These are phyloP conservation scores for Hydra vulgaris DNA, from an alignment of 30 jellyfish, hydroid and myxozoan genomes.

Conservation along the genomic window DNA sequence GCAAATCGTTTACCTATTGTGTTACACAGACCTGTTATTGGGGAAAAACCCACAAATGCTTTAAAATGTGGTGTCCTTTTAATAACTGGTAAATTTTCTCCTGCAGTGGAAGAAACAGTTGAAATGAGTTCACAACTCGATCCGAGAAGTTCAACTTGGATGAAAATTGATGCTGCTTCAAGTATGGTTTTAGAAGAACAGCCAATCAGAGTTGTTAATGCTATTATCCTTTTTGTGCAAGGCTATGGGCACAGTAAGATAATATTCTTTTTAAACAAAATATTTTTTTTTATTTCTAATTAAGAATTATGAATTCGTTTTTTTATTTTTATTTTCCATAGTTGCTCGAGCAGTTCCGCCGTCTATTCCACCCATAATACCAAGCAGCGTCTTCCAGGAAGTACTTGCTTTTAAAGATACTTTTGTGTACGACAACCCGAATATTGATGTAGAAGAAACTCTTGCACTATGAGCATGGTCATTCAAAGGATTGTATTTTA, in stretches of 20 bases:
- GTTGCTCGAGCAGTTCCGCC: too few species aligned
- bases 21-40: conserved; percentile 54
- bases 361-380: too few species aligned
- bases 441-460: too few species aligned
- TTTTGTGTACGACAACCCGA: too few species aligned
- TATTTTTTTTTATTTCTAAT: too few species aligned
- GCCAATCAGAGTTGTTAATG: conserved; percentile 88
- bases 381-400: too few species aligned
- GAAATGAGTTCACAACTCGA: conserved; percentile 72
- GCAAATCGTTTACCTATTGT: conserved; percentile 52
- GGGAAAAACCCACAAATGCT: conserved; percentile 10
- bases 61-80: conserved; percentile 62
- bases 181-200: conserved; percentile 90
- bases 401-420: too few species aligned
- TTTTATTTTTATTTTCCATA: too few species aligned
- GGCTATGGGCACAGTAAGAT: conserved; percentile 97
- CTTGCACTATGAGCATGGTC: too few species aligned
- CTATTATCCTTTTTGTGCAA: conserved; percentile 83
- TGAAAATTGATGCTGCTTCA: conserved; percentile 78
- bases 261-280: too few species aligned
- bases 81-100: conserved; percentile 69
- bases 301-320: too few species aligned
- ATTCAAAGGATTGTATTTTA: too few species aligned
- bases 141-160: conserved; percentile 88
- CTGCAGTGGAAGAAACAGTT: conserved; percentile 82